These are phyloP conservation scores for Periophthalmodon schlosseri DNA, from an alignment of 2,113 vertebrate genomes.

Conservation along the genomic window DNA sequence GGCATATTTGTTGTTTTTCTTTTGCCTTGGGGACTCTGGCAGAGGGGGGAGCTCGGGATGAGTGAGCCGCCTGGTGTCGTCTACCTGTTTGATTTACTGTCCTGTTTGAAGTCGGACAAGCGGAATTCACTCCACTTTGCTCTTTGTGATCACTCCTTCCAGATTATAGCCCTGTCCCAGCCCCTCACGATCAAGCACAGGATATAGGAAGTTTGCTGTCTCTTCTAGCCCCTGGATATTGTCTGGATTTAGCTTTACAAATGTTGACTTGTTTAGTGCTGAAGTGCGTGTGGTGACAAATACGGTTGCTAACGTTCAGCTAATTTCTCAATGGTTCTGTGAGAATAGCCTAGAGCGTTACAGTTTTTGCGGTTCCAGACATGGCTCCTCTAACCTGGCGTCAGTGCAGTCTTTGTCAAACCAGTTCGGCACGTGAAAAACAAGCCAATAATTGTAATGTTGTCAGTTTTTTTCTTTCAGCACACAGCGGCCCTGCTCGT, in stretches of 20 bases:
- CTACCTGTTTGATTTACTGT: slow-evolving; percentile 90
- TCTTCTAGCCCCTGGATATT: slow-evolving; percentile 61
- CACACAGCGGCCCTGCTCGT: slow-evolving; percentile 7
- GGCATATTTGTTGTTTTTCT: slow-evolving; percentile 74
- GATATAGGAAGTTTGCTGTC: slow-evolving; percentile 87
- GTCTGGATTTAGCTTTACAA: slow-evolving; percentile 12
- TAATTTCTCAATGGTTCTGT: slow-evolving; percentile 29
- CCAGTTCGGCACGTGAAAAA: slow-evolving; percentile 46
- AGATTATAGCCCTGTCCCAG: slow-evolving; percentile 93
- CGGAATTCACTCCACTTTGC: slow-evolving; percentile 89
- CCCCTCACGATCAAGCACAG: slow-evolving; percentile 84
- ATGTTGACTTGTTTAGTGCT: slow-evolving; percentile 3
- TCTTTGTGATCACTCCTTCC: slow-evolving; percentile 90
- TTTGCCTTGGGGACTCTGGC: slow-evolving; percentile 75
- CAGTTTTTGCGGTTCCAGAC: slow-evolving; percentile 69
- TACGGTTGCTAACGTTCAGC: slow-evolving; percentile 1
- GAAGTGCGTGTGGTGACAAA: not conserved
- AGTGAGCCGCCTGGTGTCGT: slow-evolving; percentile 80
- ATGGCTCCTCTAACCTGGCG: slow-evolving; percentile 46
- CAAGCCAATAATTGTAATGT: slow-evolving; percentile 56
- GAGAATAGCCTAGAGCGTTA: slow-evolving; percentile 55
- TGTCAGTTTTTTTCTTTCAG: slow-evolving; percentile 36
- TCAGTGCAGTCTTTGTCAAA: slow-evolving; percentile 57
- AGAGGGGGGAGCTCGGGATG: slow-evolving; percentile 73
- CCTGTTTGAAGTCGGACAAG: slow-evolving; percentile 92